phyloP scores from a whole-genome alignment of 2,888 invertebrate species.

The Oxyteleia sp. region DNA sequence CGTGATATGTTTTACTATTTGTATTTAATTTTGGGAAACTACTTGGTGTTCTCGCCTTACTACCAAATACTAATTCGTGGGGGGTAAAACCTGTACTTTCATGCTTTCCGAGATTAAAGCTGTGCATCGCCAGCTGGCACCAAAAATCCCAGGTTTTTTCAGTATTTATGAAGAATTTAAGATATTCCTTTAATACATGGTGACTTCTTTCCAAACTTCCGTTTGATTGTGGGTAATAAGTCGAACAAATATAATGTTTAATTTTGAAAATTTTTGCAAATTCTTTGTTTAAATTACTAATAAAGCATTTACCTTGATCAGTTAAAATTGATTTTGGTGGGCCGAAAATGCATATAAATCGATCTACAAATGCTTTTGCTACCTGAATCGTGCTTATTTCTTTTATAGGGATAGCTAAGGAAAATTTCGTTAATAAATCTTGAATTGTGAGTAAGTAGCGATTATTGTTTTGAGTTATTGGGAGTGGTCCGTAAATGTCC shows the following conservation, averaged over 20 bases:
- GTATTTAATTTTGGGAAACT: background rate
- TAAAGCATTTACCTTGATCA: background rate
- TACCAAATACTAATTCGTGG: slow-evolving; percentile 5
- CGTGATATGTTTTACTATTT: slow-evolving; percentile 9
- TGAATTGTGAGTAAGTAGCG: background rate
- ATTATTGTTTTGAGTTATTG: background rate
- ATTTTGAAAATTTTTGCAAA: background rate
- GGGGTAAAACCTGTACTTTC: background rate
- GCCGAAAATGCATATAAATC: slow-evolving; percentile 1
- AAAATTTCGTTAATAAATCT: slow-evolving; percentile 3
- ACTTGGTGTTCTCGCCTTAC: slow-evolving; percentile 4
- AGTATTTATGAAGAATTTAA: background rate
- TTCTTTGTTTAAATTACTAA: slow-evolving; percentile 3
- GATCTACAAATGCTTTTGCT: background rate
- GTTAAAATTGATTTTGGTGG: slow-evolving; percentile 1
- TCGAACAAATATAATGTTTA: background rate
- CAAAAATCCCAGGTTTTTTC: too few relatives aligned
- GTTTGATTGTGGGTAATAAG: slow-evolving; percentile 4
- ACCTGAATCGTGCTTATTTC: background rate
- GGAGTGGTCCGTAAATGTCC: background rate
- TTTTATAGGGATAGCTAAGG: background rate
- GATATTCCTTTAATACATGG: background rate
- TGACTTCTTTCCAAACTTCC: background rate
- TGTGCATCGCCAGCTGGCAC: too few relatives aligned
- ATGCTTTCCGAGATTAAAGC: too few relatives aligned